Conservation (phyloP, 2,797 vertebrate species). For the Sebastes oblongus region DNA sequence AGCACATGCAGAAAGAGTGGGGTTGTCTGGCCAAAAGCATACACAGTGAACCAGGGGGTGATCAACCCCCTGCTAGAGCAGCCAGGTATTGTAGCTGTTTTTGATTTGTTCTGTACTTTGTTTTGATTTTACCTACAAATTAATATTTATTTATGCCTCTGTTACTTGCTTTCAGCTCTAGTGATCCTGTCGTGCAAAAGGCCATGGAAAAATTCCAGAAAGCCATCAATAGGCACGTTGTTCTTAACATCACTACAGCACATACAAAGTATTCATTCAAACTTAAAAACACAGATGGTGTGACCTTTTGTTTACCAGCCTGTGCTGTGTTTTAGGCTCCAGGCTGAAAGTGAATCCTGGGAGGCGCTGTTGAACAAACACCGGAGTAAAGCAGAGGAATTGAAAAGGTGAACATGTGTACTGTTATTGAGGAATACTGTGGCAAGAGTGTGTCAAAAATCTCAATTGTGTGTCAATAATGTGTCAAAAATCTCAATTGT, state of each 20-base stretch:
- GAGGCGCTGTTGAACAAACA: constrained; percentile 80
- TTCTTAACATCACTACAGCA: neutral
- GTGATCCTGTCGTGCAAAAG: constrained; percentile 61
- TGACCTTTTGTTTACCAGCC: neutral
- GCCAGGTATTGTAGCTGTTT: constrained; percentile 60
- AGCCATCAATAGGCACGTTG: constrained; percentile 71
- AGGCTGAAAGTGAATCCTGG: constrained; percentile 81
- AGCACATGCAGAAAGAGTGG: constrained; percentile 72
- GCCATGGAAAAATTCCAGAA: constrained; percentile 62
- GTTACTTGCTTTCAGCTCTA: constrained; percentile 33
- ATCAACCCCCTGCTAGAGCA: constrained; percentile 19
- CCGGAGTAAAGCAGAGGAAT: constrained; percentile 72
- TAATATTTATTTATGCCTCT: neutral
- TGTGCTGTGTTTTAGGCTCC: constrained; percentile 72
- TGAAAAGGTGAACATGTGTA: constrained; percentile 71
- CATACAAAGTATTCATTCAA: neutral
- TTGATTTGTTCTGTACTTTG: neutral
- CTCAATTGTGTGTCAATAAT: neutral
- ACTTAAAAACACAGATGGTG: neutral
- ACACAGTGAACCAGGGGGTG: constrained; percentile 29
- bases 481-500: neutral
- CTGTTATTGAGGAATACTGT: neutral
- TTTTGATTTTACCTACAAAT: neutral
- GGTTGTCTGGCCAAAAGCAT: constrained; percentile 56
- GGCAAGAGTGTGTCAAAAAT: neutral